Conservation (phyloP, 2,797 vertebrate genomes). For the Falco rusticolus region DNA sequence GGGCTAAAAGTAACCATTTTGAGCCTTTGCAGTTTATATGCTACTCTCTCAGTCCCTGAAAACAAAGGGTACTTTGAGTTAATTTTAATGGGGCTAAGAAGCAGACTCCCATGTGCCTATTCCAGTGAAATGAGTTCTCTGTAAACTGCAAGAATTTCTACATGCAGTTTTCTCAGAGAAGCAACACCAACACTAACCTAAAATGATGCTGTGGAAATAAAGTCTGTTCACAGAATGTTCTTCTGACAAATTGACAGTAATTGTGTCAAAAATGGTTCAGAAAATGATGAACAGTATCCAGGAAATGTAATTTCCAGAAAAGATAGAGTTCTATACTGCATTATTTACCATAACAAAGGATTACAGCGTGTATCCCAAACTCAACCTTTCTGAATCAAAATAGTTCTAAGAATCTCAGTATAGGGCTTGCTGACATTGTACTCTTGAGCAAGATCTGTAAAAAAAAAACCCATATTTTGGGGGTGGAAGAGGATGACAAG, state of each 20-base stretch:
- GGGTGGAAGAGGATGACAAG: not conserved
- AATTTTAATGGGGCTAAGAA: not conserved
- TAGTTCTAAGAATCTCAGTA: not conserved
- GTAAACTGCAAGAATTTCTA: not conserved
- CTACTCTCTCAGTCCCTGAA: not conserved
- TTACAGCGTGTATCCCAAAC: not conserved
- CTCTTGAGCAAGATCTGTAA: not conserved
- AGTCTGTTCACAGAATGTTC: not conserved
- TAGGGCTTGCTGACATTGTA: not conserved
- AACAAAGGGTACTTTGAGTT: not conserved
- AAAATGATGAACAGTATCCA: not conserved
- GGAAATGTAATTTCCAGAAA: not conserved
- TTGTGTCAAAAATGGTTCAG: not conserved
- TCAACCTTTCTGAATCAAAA: not conserved
- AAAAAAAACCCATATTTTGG: fast-evolving
- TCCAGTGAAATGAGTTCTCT: not conserved
- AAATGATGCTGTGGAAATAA: not conserved
- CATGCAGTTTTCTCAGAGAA: not conserved
- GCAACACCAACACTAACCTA: not conserved
- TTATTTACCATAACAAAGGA: not conserved
- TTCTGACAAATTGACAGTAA: not conserved
- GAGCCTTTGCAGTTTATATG: not conserved
- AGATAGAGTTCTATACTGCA: not conserved
- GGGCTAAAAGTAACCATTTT: not conserved
- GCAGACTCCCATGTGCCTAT: not conserved